Conservation (phyloP, 2,113 vertebrate genomes). For the Ophiodon elongatus region DNA sequence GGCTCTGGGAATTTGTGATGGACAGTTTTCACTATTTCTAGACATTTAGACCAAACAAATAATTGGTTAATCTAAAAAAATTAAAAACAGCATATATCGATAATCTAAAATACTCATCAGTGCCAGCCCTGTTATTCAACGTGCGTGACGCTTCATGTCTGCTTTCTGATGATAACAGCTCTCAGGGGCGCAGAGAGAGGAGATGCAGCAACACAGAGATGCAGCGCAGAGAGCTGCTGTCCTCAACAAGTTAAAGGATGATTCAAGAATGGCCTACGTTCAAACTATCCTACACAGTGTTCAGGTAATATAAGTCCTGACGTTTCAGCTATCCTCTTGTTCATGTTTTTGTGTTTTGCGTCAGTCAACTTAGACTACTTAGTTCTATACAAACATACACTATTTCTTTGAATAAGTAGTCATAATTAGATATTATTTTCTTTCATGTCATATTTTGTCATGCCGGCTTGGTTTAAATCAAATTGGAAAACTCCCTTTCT, state of each 20-base stretch:
- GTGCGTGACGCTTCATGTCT: not conserved
- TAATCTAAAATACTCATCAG: not conserved
- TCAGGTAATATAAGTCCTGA: constrained; percentile 66
- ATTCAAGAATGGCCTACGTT: constrained; percentile 64
- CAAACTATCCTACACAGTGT: constrained; percentile 77
- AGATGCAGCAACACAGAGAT: constrained; percentile 77
- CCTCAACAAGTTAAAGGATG: constrained; percentile 38
- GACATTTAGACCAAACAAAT: not conserved
- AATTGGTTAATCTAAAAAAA: not conserved
- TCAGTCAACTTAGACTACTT: not conserved
- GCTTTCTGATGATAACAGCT: constrained; percentile 71
- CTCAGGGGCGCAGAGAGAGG: constrained; percentile 62
- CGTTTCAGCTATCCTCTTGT: not conserved
- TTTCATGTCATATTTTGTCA: not conserved
- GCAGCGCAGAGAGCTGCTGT: constrained; percentile 42
- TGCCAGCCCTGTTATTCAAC: not conserved
- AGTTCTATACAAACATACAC: not conserved
- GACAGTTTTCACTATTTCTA: not conserved
- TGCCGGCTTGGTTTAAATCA: not conserved
- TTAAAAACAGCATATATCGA: not conserved
- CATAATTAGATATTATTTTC: not conserved
- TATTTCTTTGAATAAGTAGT: not conserved
- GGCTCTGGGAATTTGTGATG: not conserved
- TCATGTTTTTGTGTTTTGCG: not conserved
- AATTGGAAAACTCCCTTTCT: not conserved